These are phyloP conservation scores for Cosmia pyralina DNA, from an alignment of 2,888 invertebrate species.

Conservation along the genomic window DNA sequence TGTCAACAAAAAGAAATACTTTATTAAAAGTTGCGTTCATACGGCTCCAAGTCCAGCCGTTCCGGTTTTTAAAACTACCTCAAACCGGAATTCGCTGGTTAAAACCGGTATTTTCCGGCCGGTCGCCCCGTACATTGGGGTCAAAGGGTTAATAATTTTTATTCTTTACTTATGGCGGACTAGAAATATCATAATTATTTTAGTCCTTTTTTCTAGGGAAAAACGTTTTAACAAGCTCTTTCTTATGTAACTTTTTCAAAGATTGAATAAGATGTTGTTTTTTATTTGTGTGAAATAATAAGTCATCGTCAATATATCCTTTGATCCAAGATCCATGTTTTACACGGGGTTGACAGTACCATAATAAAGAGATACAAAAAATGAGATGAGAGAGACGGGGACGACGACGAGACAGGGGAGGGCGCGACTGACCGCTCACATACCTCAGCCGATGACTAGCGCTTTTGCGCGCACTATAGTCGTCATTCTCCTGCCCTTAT, in stretches of 20 bases:
- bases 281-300: background rate
- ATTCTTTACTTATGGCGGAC: slow-evolving; percentile 69
- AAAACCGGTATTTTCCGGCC: slow-evolving; percentile 75
- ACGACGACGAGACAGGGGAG: too few relatives aligned
- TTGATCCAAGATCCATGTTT: background rate
- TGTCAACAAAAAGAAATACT: slow-evolving; percentile 17
- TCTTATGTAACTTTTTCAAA: slow-evolving; percentile 24
- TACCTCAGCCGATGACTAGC: too few relatives aligned
- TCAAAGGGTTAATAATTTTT: slow-evolving; percentile 69
- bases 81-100: slow-evolving; percentile 72
- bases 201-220: slow-evolving; percentile 29
- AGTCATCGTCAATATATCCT: background rate
- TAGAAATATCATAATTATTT: slow-evolving; percentile 39
- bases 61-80: slow-evolving; percentile 60
- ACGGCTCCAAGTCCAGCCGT: slow-evolving; percentile 26
- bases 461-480: too few relatives aligned
- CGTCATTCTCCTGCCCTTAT: too few relatives aligned
- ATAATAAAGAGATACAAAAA: too few relatives aligned
- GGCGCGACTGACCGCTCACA: too few relatives aligned
- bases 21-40: slow-evolving; percentile 4
- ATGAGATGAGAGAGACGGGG: too few relatives aligned
- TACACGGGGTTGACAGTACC: too few relatives aligned
- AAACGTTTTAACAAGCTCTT: slow-evolving; percentile 23
- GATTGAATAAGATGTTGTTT: slow-evolving; percentile 9
- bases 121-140: slow-evolving; percentile 61